These are phyloP conservation scores for Patella ulyssiponensis DNA, from an alignment of 2,888 invertebrate species.

Conservation along the genomic window DNA sequence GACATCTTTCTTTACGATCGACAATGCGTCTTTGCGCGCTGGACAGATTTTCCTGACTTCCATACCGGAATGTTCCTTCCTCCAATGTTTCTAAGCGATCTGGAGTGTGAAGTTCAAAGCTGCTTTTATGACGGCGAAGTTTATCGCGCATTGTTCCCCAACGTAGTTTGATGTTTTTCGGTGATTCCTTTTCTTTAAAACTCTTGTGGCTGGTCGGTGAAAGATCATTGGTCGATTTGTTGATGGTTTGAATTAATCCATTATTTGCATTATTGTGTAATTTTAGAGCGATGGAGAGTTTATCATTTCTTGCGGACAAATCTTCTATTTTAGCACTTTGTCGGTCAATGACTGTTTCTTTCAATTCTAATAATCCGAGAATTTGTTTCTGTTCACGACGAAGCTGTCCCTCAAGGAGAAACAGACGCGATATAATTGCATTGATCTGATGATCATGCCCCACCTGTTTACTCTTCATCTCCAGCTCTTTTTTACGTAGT, in stretches of 20 bases:
- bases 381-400: conserved; percentile 53
- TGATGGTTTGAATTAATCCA: conserved; percentile 42
- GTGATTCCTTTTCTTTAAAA: conserved; percentile 34
- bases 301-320: conserved; percentile 50
- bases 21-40: not conserved
- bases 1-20: not conserved
- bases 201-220: conserved; percentile 13
- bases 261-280: conserved; percentile 56
- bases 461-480: conserved; percentile 37
- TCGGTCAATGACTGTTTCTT: conserved; percentile 49
- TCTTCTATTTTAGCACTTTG: conserved; percentile 54
- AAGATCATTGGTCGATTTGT: conserved; percentile 4
- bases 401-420: conserved; percentile 58
- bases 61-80: conserved; percentile 45
- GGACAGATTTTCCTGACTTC: conserved; percentile 60
- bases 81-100: conserved; percentile 47
- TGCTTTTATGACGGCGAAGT: conserved; percentile 58
- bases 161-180: conserved; percentile 39
- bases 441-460: conserved; percentile 51
- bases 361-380: conserved; percentile 44
- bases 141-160: conserved; percentile 55
- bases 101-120: conserved; percentile 54
- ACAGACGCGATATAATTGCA: conserved; percentile 54
- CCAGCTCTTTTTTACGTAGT: conserved; percentile 48
- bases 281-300: conserved; percentile 50